phyloP scores from a whole-genome alignment of 2,888 invertebrate genomes.

The Pristionchus exspectatus region DNA sequence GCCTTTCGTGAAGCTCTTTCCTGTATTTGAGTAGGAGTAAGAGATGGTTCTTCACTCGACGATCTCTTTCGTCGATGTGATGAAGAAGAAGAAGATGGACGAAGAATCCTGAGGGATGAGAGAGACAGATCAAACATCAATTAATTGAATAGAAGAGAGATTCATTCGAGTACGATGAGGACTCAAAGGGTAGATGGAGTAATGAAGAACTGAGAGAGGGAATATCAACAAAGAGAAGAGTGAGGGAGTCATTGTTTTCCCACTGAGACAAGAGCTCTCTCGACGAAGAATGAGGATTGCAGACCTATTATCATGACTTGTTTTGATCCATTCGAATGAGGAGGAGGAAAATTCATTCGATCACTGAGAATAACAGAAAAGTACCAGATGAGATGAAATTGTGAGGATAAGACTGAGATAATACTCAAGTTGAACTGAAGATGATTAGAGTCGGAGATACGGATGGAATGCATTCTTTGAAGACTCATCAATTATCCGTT shows the following conservation, averaged over 20 bases:
- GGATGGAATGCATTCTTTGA: not conserved
- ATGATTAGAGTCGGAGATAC: slow-evolving; percentile 3
- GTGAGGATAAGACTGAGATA: not conserved
- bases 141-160: not conserved
- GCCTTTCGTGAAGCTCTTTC: not conserved
- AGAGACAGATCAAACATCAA: not conserved
- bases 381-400: not conserved
- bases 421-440: not conserved
- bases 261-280: not conserved
- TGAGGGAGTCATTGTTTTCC: slow-evolving; percentile 3
- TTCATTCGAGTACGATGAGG: not conserved
- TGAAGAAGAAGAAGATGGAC: not conserved
- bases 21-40: not conserved
- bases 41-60: slow-evolving; percentile 21
- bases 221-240: slow-evolving; percentile 5
- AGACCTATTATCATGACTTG: slow-evolving; percentile 12
- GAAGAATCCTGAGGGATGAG: not conserved
- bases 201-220: not conserved
- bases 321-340: slow-evolving; percentile 1
- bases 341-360: not conserved
- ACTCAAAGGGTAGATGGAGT: not conserved
- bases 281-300: not conserved
- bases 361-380: not conserved
- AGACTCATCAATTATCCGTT: not conserved
- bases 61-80: slow-evolving; percentile 4